Percentiles rank a stretch among this genome's conserved stretches.
Conservation (phyloP, 2,113 vertebrate genomes). For the Vombatus ursinus region DNA sequence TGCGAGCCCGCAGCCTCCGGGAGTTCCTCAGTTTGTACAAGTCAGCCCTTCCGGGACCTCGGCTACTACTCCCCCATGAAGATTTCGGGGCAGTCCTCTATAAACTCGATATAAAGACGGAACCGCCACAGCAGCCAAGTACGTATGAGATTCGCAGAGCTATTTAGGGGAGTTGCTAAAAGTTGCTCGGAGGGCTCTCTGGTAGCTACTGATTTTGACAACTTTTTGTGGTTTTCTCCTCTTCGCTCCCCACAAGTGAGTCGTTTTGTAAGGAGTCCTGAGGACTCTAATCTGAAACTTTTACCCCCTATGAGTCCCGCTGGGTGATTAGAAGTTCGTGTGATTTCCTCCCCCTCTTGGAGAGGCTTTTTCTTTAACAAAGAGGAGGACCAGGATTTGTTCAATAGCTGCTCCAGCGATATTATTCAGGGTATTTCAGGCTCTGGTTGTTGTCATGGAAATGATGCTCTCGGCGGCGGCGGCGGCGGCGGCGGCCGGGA, state of each 20-base stretch:
- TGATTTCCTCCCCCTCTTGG: conserved; percentile 58
- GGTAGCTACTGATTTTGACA: conserved; percentile 68
- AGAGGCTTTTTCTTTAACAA: conserved; percentile 72
- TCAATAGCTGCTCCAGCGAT: conserved; percentile 78
- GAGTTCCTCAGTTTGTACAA: conserved; percentile 74
- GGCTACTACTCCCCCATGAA: conserved; percentile 83
- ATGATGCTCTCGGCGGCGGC: conserved; percentile 92
- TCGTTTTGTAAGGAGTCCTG: not conserved
- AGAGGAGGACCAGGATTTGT: conserved; percentile 68
- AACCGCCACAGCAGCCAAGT: conserved; percentile 97
- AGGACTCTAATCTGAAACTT: conserved; percentile 78
- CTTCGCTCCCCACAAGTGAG: not conserved
- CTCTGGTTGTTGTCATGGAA: conserved; percentile 96
- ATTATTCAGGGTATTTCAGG: conserved; percentile 88
- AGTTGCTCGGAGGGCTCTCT: conserved; percentile 63
- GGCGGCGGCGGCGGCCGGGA: conserved; percentile 68
- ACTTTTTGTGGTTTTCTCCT: conserved; percentile 61
- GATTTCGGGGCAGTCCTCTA: conserved; percentile 87
- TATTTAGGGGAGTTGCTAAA: conserved; percentile 69
- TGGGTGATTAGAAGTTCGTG: conserved; percentile 60
- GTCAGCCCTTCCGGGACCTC: conserved; percentile 85
- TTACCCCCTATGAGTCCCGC: conserved; percentile 46
- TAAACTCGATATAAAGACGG: conserved; percentile 97
- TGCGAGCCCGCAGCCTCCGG: conserved; percentile 67
- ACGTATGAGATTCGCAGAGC: conserved; percentile 83